Percentiles rank a stretch among this genome's conserved stretches.
Evolutionary conservation across 30 jellyfish, hydroid and myxozoan species (phyloP).

Genomic region (Aurelia sp.): DNA sequence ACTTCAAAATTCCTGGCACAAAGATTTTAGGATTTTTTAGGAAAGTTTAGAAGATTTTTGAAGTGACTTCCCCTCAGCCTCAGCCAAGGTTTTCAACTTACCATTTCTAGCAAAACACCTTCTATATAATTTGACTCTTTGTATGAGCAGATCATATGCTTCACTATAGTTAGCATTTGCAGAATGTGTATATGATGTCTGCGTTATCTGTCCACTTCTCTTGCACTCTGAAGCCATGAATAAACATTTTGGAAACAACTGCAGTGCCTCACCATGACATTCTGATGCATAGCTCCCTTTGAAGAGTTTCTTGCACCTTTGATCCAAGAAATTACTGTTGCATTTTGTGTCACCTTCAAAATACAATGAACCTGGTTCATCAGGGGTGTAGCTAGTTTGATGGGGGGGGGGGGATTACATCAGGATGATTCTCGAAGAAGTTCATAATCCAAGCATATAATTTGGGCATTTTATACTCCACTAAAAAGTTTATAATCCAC

Average conservation of each 20-base stretch:
- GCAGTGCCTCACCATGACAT: constrained; percentile 60
- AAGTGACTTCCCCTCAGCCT: too few relatives aligned
- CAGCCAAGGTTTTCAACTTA: constrained; percentile 8
- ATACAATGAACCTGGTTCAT: neutral
- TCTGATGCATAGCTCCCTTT: constrained; percentile 34
- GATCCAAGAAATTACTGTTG: constrained; percentile 8
- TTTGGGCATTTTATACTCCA: too few relatives aligned
- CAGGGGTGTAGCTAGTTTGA: too few relatives aligned
- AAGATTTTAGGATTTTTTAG: too few relatives aligned
- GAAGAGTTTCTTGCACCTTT: constrained; percentile 44
- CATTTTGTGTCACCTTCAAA: constrained; percentile 24
- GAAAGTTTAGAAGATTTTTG: too few relatives aligned
- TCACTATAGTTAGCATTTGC: constrained; percentile 31
- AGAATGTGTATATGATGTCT: constrained; percentile 13
- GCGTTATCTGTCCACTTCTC: constrained; percentile 8
- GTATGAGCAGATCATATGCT: constrained; percentile 26
- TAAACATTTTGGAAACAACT: constrained; percentile 66
- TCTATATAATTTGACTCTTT: constrained; percentile 31
- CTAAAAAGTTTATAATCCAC: too few relatives aligned
- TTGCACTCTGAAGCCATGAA: constrained; percentile 77
- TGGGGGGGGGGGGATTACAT: too few relatives aligned
- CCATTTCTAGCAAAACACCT: constrained; percentile 50
- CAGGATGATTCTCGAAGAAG: too few relatives aligned
- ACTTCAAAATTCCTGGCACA: too few relatives aligned
- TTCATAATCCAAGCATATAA: too few relatives aligned